A percentile compares a stretch with the other conserved stretches of the same genome.
Evolutionary conservation across 2,888 invertebrate species (phyloP).

Genomic region (Amorpha juglandis): DNA sequence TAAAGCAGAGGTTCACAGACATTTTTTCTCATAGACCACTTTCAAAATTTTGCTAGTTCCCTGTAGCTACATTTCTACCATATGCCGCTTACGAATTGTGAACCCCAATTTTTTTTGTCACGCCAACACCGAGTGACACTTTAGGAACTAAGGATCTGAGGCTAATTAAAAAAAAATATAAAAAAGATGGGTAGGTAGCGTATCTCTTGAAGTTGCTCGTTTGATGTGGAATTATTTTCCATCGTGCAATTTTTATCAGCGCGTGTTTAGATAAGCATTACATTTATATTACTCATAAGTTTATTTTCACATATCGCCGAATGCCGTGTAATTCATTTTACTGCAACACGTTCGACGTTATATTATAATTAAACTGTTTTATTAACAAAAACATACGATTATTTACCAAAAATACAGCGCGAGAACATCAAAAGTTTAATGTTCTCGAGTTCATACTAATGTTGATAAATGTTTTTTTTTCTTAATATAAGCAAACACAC

Average conservation of each 20-base stretch:
- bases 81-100: too few species aligned
- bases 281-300: conserved; percentile 1
- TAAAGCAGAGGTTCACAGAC: too few species aligned
- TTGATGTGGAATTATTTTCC: not conserved
- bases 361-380: conserved; percentile 5
- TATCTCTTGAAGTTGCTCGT: too few species aligned
- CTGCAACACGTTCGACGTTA: not conserved
- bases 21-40: too few species aligned
- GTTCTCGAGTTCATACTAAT: conserved; percentile 12
- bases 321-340: not conserved
- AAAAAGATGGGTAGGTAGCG: too few species aligned
- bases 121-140: too few species aligned
- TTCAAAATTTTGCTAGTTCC: too few species aligned
- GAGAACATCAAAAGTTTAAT: conserved; percentile 11
- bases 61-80: too few species aligned
- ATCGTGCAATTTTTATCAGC: conserved; percentile 14
- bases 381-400: conserved; percentile 4
- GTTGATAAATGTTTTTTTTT: conserved; percentile 7
- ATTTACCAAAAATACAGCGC: conserved; percentile 16
- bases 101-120: too few species aligned
- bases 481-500: too few species aligned
- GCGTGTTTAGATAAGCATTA: not conserved
- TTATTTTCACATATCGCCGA: not conserved
- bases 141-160: too few species aligned
- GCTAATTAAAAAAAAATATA: too few species aligned